Evolutionary conservation across 2,113 vertebrate species (phyloP), one percentile per base, ranked within the genome.

Genomic region (Butorides virescens): DNA sequence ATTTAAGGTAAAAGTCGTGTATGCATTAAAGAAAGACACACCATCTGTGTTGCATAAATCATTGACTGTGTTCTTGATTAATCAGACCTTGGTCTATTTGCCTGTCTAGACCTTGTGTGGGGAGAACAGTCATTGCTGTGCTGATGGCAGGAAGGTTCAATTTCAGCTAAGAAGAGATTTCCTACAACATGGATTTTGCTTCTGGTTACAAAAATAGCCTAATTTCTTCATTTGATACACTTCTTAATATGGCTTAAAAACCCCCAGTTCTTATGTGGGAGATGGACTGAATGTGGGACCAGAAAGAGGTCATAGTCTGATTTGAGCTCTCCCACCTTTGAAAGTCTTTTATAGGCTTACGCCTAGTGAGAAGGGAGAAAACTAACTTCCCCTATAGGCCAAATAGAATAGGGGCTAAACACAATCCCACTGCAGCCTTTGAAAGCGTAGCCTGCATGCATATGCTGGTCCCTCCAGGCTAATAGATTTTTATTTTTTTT

Each of bases 101-200:
- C 42, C 55, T 59, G 17, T 72, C 44, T 55, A 52, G 37, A 78
- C 19, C 50, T 58, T 89, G 39, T 50, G 27, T 53, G 55, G 65
- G 22, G 13, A 62, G 36, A 89, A 23, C 32, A 68, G 52, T 15
- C 37, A 82, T 88, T 68, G 18, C 62, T 78, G 22, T 53, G 27
- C 15, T n/a, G 46, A 58, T 58, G 25, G n/a, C 11, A 62, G 37
- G 25, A 78, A 75, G 13, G 36, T 82, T 92, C 53, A 14, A 11
- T 76, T 94, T 90, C 79, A 66, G 59, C 36, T 72, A 75, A 66
- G 44, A 66, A 82, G 34, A 67, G 13, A 55, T 80, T 83, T 76
- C 21, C 27, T 62, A 66, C 34, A 46, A 26, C 3, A 22, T 11
- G 14, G 3, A 25, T 87, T 77, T 86, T 87, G 27, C 81, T 84